Evolutionary conservation across 2,888 invertebrate genomes (phyloP), one percentile per base, ranked within the genome.

Genomic region (Agrochola lychnidis): DNA sequence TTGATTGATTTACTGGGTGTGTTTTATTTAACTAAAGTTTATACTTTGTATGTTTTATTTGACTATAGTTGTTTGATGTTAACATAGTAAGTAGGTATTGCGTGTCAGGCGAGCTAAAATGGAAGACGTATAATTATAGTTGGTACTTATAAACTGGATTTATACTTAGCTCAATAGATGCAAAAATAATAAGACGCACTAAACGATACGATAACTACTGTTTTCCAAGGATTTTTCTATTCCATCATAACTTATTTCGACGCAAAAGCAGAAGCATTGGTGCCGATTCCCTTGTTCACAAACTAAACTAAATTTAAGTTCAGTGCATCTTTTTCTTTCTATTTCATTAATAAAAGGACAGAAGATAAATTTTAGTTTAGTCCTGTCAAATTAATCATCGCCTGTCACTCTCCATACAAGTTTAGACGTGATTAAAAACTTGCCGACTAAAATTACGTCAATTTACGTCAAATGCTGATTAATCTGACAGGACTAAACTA

Each of bases 1-100:
- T 56, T 79, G 56, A 78, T 79, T 78, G 22, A 77, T 70, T 45
- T 45, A 36, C 9, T 59, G n/a, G 25, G n/a, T 36, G 53, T 63
- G 72, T 56, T 78, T 56, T 48, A 53, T 79, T 53, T 70, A 56
- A 56, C 53, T 56, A 14, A 2, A 51, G 40, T 67, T 67, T 68
- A 51, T 36, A 67, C 14, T n/a, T 19, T 48, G 40, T 30, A 42
- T 72, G 73, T 63, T 78, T 72, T 48, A 48, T 78, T 40, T 79
- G 62, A 25, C 30, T 79, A 16, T 1, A 63, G 42, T 73, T 57
- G 45, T 45, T 57, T 72, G 72, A n/a, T 72, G 30, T 30, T 30
- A n/a, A 42, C 56, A 14, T 42, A 22, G 12, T 30, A 72, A 25
- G 48, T 51, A 68, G 9, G 22, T 22, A 30, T 80, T 57, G 30